A percentile compares a stretch with the other conserved stretches of the same genome.
phyloP scores from a whole-genome alignment of 2,888 invertebrate genomes.

The Coecobrya sp. region DNA sequence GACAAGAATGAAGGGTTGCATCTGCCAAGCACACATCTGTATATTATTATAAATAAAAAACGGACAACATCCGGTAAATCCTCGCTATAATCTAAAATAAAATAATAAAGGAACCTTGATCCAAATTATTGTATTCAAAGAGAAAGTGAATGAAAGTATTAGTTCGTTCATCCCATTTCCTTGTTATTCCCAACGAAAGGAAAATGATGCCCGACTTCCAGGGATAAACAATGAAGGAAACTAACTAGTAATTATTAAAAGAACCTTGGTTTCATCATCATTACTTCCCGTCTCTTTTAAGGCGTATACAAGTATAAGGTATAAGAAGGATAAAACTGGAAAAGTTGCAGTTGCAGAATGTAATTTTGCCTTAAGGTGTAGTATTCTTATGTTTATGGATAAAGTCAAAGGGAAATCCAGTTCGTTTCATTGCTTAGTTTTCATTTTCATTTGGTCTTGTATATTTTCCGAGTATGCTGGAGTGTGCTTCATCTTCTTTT shows the following conservation, averaged over 20 bases:
- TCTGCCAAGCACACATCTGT: neutral
- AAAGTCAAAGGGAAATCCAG: no score
- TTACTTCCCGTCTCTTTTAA: no score
- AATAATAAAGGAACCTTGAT: conserved; percentile 36
- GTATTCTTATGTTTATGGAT: no score
- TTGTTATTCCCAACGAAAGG: conserved; percentile 46
- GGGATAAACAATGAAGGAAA: neutral
- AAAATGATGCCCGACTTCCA: neutral
- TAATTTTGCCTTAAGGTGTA: no score
- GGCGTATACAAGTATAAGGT: no score
- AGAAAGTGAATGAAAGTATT: conserved; percentile 62
- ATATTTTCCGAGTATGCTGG: no score
- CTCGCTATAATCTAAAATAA: neutral
- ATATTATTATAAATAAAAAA: neutral
- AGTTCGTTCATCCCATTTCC: conserved; percentile 61
- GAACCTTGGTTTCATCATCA: no score
- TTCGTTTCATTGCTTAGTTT: no score
- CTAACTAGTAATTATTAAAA: neutral
- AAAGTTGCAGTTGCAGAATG: no score
- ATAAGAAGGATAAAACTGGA: no score
- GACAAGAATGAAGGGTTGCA: neutral
- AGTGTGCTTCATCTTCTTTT: no score
- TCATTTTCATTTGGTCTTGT: no score
- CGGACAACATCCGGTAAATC: neutral
- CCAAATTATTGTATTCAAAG: neutral